Base-by-base conservation (phyloP, 2,113 vertebrate species). In the Microtus pennsylvanicus region DNA sequence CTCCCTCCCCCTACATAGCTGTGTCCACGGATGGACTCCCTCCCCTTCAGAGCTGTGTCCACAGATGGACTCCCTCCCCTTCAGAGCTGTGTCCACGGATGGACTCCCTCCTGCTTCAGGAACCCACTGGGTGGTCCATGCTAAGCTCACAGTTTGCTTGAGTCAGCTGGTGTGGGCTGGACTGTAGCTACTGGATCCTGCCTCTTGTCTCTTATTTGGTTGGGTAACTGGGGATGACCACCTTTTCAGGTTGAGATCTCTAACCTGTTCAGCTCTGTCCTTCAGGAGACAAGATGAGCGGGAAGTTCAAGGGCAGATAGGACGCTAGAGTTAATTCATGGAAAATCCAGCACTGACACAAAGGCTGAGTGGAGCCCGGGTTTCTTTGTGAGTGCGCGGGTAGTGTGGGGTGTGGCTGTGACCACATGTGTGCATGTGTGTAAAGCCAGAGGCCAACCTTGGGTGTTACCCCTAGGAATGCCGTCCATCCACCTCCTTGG, bases 281-380 rank as follows among this genome's bases (percentile, higher is more conserved):
- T 0, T 24, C 77, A 0, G 16, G 70, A 50, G 35, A 17, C 12
- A 19, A 50, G 35, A 9, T 33, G 1, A 1, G 72, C 12, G 1
- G 22, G 89, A 42, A 24, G 47, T 3, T 12, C 1, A 1, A 22
- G 17, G 30, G 72, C 33, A 63, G 42, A 33, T 28, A 11, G 9
- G 28, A 55, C 12, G 11, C 38, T 30, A 63, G 33, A 38, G 78
- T 63, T 52, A 26, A 69, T 26, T 50, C 3, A 3, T 10, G 30
- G 72, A 3, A 9, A 14, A 65, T 78, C 33, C 33, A 0, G 28
- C 7, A 4, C 7, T 28, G 35, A 38, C 1, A 22, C 70, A 28
- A 12, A 77, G 77, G 52, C 26, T 21, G 50, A 13, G 47, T 16
- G 8, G 26, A 63, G 61, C 77, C 16, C 47, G 7, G 52, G 22